Percentiles rank a stretch among this genome's conserved stretches.
phyloP scores from a whole-genome alignment of 2,113 vertebrate genomes.

The Ascaphus truei region DNA sequence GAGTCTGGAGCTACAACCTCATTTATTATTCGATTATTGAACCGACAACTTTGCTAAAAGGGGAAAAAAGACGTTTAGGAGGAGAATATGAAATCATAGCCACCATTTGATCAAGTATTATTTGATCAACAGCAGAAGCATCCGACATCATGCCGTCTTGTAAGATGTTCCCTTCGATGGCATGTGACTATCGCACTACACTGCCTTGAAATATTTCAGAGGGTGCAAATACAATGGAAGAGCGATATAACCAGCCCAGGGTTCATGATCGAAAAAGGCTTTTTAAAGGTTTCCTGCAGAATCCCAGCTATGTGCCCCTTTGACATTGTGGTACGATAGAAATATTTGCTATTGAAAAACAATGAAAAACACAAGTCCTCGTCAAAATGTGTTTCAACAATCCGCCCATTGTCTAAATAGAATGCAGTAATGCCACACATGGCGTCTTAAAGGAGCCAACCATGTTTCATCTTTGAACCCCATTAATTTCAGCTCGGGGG shows the following conservation, averaged over 20 bases:
- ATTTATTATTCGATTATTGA: slow-evolving; percentile 17
- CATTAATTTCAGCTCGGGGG: no score
- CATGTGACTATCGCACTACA: background rate
- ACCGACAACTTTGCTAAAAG: slow-evolving; percentile 6
- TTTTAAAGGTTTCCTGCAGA: background rate
- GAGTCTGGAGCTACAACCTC: slow-evolving; percentile 10
- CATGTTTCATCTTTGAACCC: no score
- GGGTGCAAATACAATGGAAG: background rate
- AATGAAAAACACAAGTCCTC: background rate
- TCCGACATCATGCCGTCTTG: background rate
- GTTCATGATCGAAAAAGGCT: background rate
- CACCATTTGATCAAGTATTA: background rate
- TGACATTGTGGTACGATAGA: background rate
- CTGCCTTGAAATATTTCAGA: background rate
- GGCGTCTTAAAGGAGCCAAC: no score
- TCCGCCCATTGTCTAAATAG: background rate
- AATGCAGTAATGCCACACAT: background rate
- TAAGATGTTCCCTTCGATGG: background rate
- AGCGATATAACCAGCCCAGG: background rate
- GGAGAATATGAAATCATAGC: background rate
- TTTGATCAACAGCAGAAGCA: background rate
- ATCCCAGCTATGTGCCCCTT: background rate
- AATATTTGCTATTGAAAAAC: background rate
- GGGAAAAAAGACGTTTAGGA: background rate
- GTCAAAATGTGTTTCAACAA: background rate